Conservation (phyloP, 1,140 invertebrate genomes). For the Drosophila tsacasi region DNA sequence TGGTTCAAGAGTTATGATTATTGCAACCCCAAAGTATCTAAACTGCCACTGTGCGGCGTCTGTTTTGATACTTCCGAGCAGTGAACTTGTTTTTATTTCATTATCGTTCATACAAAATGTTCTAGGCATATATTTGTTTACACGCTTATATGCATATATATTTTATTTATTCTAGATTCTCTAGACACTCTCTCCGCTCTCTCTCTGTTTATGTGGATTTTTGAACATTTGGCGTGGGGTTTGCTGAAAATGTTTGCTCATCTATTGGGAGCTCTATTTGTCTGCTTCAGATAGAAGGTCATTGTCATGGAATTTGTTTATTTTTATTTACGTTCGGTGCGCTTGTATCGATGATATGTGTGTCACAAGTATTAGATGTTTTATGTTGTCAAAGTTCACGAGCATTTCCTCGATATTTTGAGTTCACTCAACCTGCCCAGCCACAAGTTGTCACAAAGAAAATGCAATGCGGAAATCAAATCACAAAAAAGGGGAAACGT, state of each 20-base stretch:
- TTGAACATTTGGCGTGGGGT: conserved; percentile 29
- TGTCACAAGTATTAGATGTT: conserved; percentile 26
- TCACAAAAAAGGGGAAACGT: conserved; percentile 17
- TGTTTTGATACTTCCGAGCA: conserved; percentile 73
- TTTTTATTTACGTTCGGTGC: conserved; percentile 4
- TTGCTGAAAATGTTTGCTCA: conserved; percentile 68
- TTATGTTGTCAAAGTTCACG: conserved; percentile 11
- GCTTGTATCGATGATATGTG: conserved; percentile 10
- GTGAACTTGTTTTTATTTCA: conserved; percentile 78
- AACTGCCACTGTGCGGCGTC: too few relatives aligned
- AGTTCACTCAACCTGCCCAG: conserved; percentile 61
- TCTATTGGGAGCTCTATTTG: conserved; percentile 65
- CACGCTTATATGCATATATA: conserved; percentile 36
- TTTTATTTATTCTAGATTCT: conserved; percentile 49
- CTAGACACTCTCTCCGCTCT: conserved; percentile 14
- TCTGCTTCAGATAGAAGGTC: conserved; percentile 71
- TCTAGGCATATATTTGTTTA: conserved; percentile 52
- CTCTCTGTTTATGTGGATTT: conserved; percentile 30
- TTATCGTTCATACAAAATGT: conserved; percentile 56
- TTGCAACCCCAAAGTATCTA: too few relatives aligned
- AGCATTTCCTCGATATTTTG: conserved; percentile 9
- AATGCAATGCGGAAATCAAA: conserved; percentile 60
- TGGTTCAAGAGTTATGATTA: too few relatives aligned
- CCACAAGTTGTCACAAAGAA: conserved; percentile 60
- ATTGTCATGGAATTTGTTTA: conserved; percentile 72